Evolutionary conservation across 1,140 invertebrate genomes (phyloP).

Genomic region (Drosophila parabipectinata): DNA sequence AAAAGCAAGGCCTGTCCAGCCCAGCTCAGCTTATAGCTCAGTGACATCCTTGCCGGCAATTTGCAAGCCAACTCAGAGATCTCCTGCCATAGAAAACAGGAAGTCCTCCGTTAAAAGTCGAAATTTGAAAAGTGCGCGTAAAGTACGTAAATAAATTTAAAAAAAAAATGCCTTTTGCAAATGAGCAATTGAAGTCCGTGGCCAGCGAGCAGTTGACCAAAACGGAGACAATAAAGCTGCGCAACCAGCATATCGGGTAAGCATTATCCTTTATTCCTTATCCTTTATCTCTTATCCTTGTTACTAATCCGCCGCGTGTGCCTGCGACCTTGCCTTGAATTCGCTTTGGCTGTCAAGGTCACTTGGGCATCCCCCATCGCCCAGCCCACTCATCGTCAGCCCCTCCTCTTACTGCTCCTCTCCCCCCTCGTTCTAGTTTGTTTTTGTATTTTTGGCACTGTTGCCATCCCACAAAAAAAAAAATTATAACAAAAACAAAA

Average conservation of each 20-base stretch:
- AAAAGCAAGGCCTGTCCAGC: constrained; percentile 5
- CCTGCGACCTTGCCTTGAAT: constrained; percentile 56
- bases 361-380: constrained; percentile 56
- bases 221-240: constrained; percentile 90
- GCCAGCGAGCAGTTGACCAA: constrained; percentile 89
- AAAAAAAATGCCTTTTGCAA: constrained; percentile 75
- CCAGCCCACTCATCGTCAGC: constrained; percentile 55
- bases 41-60: constrained; percentile 3
- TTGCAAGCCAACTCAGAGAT: constrained; percentile 25
- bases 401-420: not conserved
- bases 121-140: constrained; percentile 5
- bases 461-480: constrained; percentile 19
- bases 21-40: constrained; percentile 3
- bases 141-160: constrained; percentile 1
- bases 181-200: constrained; percentile 76
- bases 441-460: constrained; percentile 32
- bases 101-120: constrained; percentile 5
- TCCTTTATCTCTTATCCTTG: not conserved
- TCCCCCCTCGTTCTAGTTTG: not conserved
- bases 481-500: not conserved
- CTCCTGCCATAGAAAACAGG: constrained; percentile 20
- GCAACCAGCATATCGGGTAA: constrained; percentile 93
- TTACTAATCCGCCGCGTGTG: constrained; percentile 8
- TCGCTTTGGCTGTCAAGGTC: constrained; percentile 70
- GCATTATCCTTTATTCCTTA: constrained; percentile 48